A percentile compares a stretch with the other conserved stretches of the same genome.
Conservation (phyloP, 2,113 vertebrate species). For the Gymnogyps californianus region DNA sequence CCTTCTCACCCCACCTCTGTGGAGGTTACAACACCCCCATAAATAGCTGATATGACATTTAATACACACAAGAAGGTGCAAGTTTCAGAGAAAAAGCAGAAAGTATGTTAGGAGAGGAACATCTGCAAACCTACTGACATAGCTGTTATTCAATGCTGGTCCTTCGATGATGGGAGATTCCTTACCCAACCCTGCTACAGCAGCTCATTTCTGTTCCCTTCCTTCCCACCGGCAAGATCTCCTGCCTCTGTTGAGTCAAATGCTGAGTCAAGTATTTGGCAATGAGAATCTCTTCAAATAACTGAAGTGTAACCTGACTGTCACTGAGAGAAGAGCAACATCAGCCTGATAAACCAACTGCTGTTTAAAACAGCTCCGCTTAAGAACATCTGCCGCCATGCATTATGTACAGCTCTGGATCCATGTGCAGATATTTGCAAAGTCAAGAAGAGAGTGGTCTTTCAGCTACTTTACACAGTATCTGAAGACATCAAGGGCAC, state of each 20-base stretch:
- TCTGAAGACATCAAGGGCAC: conserved; percentile 7
- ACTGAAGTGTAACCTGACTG: background rate
- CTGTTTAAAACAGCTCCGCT: background rate
- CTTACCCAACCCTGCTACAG: background rate
- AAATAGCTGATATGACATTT: background rate
- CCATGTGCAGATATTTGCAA: background rate
- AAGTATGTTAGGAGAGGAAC: background rate
- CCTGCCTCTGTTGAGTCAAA: background rate
- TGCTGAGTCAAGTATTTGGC: background rate
- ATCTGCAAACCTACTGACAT: background rate
- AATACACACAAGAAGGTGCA: background rate
- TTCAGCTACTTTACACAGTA: conserved; percentile 5
- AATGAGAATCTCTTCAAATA: conserved; percentile 7
- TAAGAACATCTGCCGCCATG: background rate
- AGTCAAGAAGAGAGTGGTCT: background rate
- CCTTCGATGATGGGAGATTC: background rate
- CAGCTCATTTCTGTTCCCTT: background rate
- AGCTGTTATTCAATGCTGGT: background rate
- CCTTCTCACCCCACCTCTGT: background rate
- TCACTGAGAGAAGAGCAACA: background rate
- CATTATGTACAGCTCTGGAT: background rate
- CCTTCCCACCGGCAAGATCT: background rate
- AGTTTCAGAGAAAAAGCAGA: background rate
- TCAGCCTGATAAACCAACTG: background rate
- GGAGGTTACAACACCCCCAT: background rate